phyloP scores from a whole-genome alignment of 1,140 invertebrate genomes.

The Drosophila busckii region DNA sequence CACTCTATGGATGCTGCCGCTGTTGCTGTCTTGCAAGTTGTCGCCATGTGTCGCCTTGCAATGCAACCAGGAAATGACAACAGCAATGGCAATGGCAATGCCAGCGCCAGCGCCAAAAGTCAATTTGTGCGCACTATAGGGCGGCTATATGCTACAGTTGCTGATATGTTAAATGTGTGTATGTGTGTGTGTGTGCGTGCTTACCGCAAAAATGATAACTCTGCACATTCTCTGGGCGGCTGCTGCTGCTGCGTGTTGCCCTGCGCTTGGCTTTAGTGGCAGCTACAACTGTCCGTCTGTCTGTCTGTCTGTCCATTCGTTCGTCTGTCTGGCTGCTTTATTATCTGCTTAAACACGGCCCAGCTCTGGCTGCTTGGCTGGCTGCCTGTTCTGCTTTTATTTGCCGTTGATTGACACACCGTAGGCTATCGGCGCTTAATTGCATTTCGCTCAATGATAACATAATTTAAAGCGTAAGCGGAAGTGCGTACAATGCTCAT shows the following conservation, averaged over 20 bases:
- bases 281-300: neutral
- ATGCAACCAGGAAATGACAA: slow-evolving; percentile 52
- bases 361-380: slow-evolving; percentile 26
- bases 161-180: slow-evolving; percentile 13
- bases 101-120: slow-evolving; percentile 57
- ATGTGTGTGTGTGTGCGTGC: slow-evolving; percentile 39
- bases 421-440: slow-evolving; percentile 68
- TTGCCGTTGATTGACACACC: slow-evolving; percentile 70
- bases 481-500: slow-evolving; percentile 34
- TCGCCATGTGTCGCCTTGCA: slow-evolving; percentile 64
- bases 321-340: slow-evolving; percentile 42
- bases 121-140: slow-evolving; percentile 60
- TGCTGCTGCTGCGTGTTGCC: slow-evolving; percentile 16
- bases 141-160: slow-evolving; percentile 18
- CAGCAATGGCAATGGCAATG: slow-evolving; percentile 68
- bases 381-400: slow-evolving; percentile 47
- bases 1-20: slow-evolving; percentile 1
- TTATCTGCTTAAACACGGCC: slow-evolving; percentile 76
- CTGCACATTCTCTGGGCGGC: slow-evolving; percentile 42
- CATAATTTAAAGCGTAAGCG: slow-evolving; percentile 65
- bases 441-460: slow-evolving; percentile 74
- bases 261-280: neutral
- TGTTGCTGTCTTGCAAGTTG: slow-evolving; percentile 66
- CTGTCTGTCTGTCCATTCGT: neutral
- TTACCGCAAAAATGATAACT: slow-evolving; percentile 72